Percentiles rank a stretch among this genome's conserved stretches.
Evolutionary conservation across 2,797 vertebrate species (phyloP).

Genomic region (Manis javanica): DNA sequence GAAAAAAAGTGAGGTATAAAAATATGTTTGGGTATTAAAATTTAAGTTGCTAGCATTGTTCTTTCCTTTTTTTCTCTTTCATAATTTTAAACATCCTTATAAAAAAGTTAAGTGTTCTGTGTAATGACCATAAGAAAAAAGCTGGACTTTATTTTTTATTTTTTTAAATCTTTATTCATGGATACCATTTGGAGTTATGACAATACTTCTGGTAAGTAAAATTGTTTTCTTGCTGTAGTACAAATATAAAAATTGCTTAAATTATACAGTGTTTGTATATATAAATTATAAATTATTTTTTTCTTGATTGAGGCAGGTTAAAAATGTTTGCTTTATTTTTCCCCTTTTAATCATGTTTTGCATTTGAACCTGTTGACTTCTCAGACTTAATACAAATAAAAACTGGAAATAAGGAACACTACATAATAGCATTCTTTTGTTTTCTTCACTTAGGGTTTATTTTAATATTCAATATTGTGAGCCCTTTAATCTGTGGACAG

Average conservation of each 20-base stretch:
- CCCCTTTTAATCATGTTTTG: conserved; percentile 76
- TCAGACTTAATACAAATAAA: conserved; percentile 51
- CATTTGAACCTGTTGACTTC: conserved; percentile 16
- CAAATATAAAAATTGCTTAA: conserved; percentile 22
- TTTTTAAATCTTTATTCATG: conserved; percentile 68
- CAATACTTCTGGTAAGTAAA: conserved; percentile 63
- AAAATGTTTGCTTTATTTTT: conserved; percentile 5
- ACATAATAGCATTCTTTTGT: not conserved
- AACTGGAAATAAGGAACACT: conserved; percentile 39
- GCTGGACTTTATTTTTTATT: conserved; percentile 52
- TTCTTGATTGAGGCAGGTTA: conserved; percentile 23
- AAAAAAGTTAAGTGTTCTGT: conserved; percentile 35
- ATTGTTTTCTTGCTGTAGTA: conserved; percentile 53
- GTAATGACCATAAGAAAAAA: conserved; percentile 63
- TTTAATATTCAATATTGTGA: conserved; percentile 29
- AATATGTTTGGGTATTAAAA: too few relatives aligned
- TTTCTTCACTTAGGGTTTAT: not conserved
- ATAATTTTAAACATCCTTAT: conserved; percentile 42
- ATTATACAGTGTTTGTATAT: not conserved
- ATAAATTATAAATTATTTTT: not conserved
- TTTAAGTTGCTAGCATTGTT: conserved; percentile 12
- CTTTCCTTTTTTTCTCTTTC: conserved; percentile 34
- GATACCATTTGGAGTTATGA: conserved; percentile 67
- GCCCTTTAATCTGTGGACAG: not conserved
- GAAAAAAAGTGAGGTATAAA: too few relatives aligned